These are phyloP conservation scores for Drosophila pseudotalamancana DNA, from an alignment of 2,888 invertebrate species.

Conservation along the genomic window DNA sequence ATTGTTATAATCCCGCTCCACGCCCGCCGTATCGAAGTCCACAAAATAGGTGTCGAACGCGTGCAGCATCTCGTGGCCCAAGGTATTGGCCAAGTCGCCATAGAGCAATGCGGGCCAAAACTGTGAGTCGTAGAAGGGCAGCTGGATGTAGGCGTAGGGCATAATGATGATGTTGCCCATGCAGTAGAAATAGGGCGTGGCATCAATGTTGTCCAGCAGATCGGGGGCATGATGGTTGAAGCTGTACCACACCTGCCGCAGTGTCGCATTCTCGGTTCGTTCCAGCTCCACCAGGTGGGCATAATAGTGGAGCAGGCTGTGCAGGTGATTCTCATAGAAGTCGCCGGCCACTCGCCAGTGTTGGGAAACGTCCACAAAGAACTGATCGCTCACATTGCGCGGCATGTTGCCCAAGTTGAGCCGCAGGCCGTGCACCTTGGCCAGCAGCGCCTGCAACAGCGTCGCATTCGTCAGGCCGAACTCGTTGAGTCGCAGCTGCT, in stretches of 20 bases:
- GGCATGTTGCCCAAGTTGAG: conserved; percentile 79
- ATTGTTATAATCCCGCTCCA: conserved; percentile 54
- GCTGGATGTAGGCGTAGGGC: conserved; percentile 73
- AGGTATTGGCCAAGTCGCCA: conserved; percentile 76
- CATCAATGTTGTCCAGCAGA: conserved; percentile 70
- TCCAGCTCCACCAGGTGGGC: conserved; percentile 49
- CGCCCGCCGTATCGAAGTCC: conserved; percentile 68
- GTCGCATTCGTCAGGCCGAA: conserved; percentile 53
- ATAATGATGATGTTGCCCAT: conserved; percentile 71
- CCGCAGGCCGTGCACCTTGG: conserved; percentile 60
- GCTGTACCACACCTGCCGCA: conserved; percentile 52
- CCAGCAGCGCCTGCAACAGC: conserved; percentile 53
- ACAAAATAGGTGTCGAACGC: conserved; percentile 73
- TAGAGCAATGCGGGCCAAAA: conserved; percentile 79
- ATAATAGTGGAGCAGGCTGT: conserved; percentile 64
- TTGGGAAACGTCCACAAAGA: conserved; percentile 50
- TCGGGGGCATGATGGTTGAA: conserved; percentile 73
- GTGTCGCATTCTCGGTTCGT: conserved; percentile 14
- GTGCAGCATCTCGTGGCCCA: conserved; percentile 80
- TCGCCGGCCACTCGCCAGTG: conserved; percentile 57
- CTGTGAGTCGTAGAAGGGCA: conserved; percentile 69
- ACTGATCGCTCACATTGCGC: conserved; percentile 48
- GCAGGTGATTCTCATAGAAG: conserved; percentile 74
- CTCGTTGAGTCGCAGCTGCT: conserved; percentile 52
- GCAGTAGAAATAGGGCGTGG: conserved; percentile 75